Conservation (phyloP, 2,113 vertebrate species). For the Trogon melanurus region DNA sequence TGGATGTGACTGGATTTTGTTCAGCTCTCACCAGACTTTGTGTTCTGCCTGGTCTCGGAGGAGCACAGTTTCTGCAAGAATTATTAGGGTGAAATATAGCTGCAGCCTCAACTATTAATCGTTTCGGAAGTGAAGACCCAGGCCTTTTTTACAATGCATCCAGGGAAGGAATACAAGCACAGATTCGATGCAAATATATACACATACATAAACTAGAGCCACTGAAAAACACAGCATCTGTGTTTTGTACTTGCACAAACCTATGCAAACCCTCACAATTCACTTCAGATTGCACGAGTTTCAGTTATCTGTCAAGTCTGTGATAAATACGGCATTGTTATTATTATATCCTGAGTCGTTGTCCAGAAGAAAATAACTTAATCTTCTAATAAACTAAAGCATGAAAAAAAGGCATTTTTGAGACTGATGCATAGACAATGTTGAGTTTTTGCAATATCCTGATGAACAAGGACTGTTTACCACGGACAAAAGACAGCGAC, state of each 20-base stretch:
- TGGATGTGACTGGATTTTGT: neutral
- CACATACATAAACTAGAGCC: neutral
- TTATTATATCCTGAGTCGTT: neutral
- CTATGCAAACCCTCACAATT: neutral
- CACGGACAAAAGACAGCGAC: neutral
- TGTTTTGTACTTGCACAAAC: neutral
- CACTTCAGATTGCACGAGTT: neutral
- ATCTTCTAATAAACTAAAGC: slow-evolving; percentile 9
- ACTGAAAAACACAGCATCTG: neutral
- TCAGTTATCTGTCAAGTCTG: neutral
- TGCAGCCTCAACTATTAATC: neutral
- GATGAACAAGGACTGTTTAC: neutral
- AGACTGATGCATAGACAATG: neutral
- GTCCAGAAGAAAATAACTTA: slow-evolving; percentile 20
- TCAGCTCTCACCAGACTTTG: neutral
- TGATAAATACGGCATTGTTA: neutral
- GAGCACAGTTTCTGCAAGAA: neutral
- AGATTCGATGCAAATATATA: neutral
- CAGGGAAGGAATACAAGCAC: neutral
- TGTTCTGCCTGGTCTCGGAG: neutral
- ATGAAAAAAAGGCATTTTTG: neutral
- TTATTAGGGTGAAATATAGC: slow-evolving; percentile 3
- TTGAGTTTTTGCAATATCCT: slow-evolving; percentile 14
- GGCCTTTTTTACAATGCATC: neutral
- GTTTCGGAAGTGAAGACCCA: neutral